phyloP scores from a whole-genome alignment of 2,888 invertebrate genomes.

The Onthophagus sagittarius region DNA sequence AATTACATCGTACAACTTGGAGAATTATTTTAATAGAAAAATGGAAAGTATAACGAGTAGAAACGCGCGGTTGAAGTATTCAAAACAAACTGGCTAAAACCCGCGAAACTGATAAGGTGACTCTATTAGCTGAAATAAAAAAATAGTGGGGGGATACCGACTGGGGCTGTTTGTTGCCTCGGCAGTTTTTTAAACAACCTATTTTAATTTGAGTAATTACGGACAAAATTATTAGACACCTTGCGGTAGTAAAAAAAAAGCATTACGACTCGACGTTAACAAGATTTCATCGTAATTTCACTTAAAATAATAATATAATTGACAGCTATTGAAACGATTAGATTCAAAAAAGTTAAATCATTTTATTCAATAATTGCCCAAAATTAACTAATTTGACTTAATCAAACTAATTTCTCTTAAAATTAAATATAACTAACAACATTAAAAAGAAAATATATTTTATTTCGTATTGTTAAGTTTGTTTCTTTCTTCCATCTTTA shows the following conservation, averaged over 20 bases:
- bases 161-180: not conserved
- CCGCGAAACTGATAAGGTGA: not conserved
- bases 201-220: not conserved
- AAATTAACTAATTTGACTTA: too few species aligned
- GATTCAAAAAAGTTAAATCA: too few species aligned
- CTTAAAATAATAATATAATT: too few species aligned
- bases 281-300: not conserved
- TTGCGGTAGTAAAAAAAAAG: not conserved
- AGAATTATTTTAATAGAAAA: not conserved
- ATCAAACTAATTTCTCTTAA: too few species aligned
- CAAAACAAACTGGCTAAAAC: not conserved
- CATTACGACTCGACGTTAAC: not conserved
- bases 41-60: not conserved
- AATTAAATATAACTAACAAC: too few species aligned
- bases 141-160: not conserved
- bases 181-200: not conserved
- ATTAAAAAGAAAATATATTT: too few species aligned
- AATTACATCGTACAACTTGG: not conserved
- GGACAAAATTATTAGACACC: not conserved
- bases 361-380: too few species aligned
- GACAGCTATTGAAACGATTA: too few species aligned
- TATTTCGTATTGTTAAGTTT: too few species aligned
- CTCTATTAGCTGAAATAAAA: not conserved
- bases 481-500: too few species aligned
- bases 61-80: not conserved